These are phyloP conservation scores for Meriones unguiculatus DNA, from an alignment of 2,113 vertebrate genomes.

Conservation along the genomic window DNA sequence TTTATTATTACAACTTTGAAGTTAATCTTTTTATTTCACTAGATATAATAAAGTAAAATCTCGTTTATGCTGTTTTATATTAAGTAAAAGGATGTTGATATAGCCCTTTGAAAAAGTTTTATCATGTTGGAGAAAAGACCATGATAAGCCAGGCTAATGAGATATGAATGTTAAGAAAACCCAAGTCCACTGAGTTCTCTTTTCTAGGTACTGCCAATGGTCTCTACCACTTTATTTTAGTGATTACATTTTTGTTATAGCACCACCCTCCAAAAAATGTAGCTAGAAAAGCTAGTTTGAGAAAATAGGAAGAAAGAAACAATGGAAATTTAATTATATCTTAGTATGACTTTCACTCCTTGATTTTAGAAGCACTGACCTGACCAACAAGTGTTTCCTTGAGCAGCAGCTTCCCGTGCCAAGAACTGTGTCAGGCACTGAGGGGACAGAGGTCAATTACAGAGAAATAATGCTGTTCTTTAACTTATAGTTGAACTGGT, in stretches of 20 bases:
- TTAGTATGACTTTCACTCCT: neutral
- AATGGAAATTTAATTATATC: slow-evolving; percentile 13
- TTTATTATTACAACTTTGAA: slow-evolving; percentile 59
- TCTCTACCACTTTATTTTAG: neutral
- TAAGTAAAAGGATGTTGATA: slow-evolving; percentile 45
- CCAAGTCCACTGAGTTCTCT: neutral
- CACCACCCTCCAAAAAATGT: neutral
- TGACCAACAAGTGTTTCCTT: neutral
- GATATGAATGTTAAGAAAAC: neutral
- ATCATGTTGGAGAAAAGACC: slow-evolving; percentile 33
- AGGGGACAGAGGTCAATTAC: slow-evolving; percentile 11
- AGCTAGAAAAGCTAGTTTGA: slow-evolving; percentile 4
- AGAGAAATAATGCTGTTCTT: neutral
- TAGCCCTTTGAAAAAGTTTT: slow-evolving; percentile 17
- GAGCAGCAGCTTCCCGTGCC: neutral
- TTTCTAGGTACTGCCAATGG: neutral
- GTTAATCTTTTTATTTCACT: slow-evolving; percentile 50
- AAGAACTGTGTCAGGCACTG: neutral
- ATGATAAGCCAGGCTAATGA: slow-evolving; percentile 15
- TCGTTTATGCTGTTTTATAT: slow-evolving; percentile 23
- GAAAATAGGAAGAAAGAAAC: neutral
- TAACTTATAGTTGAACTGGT: neutral
- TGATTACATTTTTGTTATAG: neutral
- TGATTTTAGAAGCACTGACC: slow-evolving; percentile 21
- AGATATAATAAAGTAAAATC: neutral